phyloP scores from a whole-genome alignment of 1,140 invertebrate species.

The Lysiphlebus fabarum region DNA sequence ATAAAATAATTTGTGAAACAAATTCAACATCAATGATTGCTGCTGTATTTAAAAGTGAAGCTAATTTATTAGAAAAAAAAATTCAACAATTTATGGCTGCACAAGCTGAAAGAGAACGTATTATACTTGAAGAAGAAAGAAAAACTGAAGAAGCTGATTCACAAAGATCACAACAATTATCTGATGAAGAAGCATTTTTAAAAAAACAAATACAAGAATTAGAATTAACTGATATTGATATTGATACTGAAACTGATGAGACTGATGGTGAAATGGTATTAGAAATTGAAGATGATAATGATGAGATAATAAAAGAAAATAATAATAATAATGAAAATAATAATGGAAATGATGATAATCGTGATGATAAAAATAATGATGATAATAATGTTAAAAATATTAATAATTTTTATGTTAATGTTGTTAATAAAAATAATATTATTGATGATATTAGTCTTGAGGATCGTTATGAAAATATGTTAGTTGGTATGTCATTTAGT shows the following conservation, averaged over 20 bases:
- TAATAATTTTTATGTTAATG: no score
- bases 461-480: conserved; percentile 65
- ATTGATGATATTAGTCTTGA: conserved; percentile 48
- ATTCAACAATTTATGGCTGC: conserved; percentile 54
- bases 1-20: conserved; percentile 30
- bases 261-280: conserved; percentile 68
- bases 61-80: conserved; percentile 54
- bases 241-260: conserved; percentile 79
- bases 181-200: conserved; percentile 76
- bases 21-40: conserved; percentile 53
- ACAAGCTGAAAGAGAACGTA: conserved; percentile 42
- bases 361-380: no score
- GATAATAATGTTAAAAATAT: no score
- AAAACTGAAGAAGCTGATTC: conserved; percentile 56
- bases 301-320: conserved; percentile 34
- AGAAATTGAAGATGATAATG: conserved; percentile 59
- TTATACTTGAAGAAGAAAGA: conserved; percentile 45
- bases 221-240: conserved; percentile 76
- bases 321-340: no score
- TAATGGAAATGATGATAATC: no score
- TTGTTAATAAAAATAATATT: conserved; percentile 10
- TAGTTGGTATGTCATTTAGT: conserved; percentile 74
- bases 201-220: conserved; percentile 77
- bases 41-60: conserved; percentile 54
- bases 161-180: conserved; percentile 60